phyloP scores from a whole-genome alignment of 2,113 vertebrate species.

The Ctenodactylus gundi region DNA sequence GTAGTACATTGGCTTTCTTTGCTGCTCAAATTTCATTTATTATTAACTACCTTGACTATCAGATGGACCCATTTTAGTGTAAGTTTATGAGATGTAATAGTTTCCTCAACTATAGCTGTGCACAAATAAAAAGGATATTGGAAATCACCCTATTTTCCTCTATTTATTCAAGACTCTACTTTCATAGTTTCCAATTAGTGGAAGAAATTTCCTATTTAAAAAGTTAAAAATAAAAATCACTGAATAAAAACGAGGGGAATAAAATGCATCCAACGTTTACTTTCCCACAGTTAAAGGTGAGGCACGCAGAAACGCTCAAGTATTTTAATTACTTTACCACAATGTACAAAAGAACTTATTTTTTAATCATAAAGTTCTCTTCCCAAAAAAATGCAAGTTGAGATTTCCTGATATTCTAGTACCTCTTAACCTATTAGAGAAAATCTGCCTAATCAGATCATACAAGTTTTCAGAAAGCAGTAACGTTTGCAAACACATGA shows the following conservation, averaged over 20 bases:
- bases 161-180: not conserved
- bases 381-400: not conserved
- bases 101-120: not conserved
- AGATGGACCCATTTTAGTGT: not conserved
- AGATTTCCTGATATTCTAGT: not conserved
- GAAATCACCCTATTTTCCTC: not conserved
- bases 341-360: not conserved
- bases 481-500: not conserved
- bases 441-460: not conserved
- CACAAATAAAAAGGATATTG: not conserved
- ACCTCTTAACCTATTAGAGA: not conserved
- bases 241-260: not conserved
- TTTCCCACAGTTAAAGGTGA: not conserved
- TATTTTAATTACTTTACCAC: not conserved
- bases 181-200: not conserved
- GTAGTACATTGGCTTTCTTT: not conserved
- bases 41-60: not conserved
- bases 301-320: not conserved
- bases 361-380: not conserved
- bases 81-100: not conserved
- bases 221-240: not conserved
- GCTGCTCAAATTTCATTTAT: not conserved
- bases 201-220: not conserved
- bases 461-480: not conserved
- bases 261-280: not conserved